Evolutionary conservation across 2,888 invertebrate species (phyloP), one percentile per base, ranked within the genome.

Genomic region (Scaptodrosophila latifasciaeformis): DNA sequence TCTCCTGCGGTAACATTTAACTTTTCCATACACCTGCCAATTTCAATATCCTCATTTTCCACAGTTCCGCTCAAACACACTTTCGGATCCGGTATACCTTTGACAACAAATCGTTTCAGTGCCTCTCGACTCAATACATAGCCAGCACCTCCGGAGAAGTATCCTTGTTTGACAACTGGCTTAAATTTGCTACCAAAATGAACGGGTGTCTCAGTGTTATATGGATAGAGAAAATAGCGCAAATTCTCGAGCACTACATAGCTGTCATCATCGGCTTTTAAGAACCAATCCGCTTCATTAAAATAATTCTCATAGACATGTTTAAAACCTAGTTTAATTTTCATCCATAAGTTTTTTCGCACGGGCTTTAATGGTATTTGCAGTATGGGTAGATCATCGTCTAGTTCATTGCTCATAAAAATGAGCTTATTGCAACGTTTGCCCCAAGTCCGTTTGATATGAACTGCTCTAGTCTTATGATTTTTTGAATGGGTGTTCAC

Each of bases 201-300:
- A 2, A 96, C 88, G 0, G 96, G 92, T 1, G 91, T 89, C 0
- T 88, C 88, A 0, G 93, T 88, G 70, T 91, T 89, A 80, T 94
- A 90, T 0, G 91, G 89, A 3, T 91, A 88, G 12, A 98, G 85
- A 91, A 97, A 92, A 76, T 93, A 93, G 7, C 98, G 89, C 6
- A 99, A 88, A 86, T 99, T 99, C 87, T 99, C 99, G 51, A 98
- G 90, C 21, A 99, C 90, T 4, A 97, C 95, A 85, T 96, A 99
- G 27, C 94, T 95, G 84, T 24, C 97, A 86, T 98, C 98, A 80
- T 98, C 97, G 10, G 98, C 97, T 86, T 99, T 99, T 78, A 99
- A 88, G 86, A 99, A 98, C 97, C 97, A 98, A 86, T 98, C 97
- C 2, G 93, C 95, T 37, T 96, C 90, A 65, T 94, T 89, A 31